Base-by-base conservation (phyloP, 53 echinoderm and acorn worm genomes). In the Pentamera pediparva region DNA sequence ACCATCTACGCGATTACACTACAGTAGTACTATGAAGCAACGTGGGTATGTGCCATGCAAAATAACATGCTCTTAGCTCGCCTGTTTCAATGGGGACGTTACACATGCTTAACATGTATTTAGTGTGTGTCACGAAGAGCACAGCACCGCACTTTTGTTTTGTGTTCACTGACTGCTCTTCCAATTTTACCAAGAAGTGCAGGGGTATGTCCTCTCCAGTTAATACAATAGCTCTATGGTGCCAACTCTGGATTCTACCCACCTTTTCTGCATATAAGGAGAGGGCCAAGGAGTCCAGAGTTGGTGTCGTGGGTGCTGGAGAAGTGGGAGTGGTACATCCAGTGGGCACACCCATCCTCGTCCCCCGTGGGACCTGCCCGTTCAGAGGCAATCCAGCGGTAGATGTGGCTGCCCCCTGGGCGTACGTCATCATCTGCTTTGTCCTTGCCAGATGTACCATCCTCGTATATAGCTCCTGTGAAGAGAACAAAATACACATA, bases 271-370 rank as follows among this genome's bases (percentile, higher is more conserved):
- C 91, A 91, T 25, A 87, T 83, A 28, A 87, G 35, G 36, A 91
- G 57, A 1, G 78, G 79, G 3, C 91, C 91, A 27, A 87, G 53
- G 0, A 81, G 59, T 3, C 91, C 91, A 12, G 80, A 28, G 64
- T 77, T 87, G 52, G 83, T 87, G 2, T 60, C 91, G 19, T 21
- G 20, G 0, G 86, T 76, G 19, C 71, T 78, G 9, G 70, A 47
- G 17, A 92, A 78, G 75, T 98, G 98, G 5, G 91, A 83, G 58
- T 98, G 98, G 54, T 98, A 98, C 48, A 80, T 69, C 98, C 98
- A 98, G 2, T 88, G 86, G 0, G 77, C 61, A 40, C 98, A 98
- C 56, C 85, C 86, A 6, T 76, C 77, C 22, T 83, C 86, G 15
- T 77, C 74, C 9, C 65, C 75, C 1, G 91, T 76, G 3, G 98